A percentile compares a stretch with the other conserved stretches of the same genome.
Conservation (phyloP, 1,140 invertebrate genomes). For the Bombus difficillimus region DNA sequence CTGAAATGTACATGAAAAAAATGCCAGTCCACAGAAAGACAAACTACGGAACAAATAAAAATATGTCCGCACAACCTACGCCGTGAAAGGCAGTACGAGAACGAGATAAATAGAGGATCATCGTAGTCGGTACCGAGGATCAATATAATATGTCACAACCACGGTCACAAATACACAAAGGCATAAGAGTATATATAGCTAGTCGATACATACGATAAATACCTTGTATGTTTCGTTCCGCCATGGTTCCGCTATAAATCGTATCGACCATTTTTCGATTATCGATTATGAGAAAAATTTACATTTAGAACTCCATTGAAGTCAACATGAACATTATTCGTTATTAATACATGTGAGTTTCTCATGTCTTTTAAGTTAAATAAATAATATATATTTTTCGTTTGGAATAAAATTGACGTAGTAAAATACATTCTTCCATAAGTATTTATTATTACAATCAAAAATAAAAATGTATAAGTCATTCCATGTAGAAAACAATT, state of each 20-base stretch:
- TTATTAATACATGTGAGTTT: background rate
- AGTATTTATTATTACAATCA: slow-evolving; percentile 15
- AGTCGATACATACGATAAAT: background rate
- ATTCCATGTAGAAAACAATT: background rate
- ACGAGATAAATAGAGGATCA: slow-evolving; percentile 59
- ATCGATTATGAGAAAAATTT: slow-evolving; percentile 6
- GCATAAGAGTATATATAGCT: background rate
- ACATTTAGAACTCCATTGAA: background rate
- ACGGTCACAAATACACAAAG: slow-evolving; percentile 38
- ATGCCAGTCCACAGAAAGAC: background rate
- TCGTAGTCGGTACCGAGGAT: slow-evolving; percentile 63
- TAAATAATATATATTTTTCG: background rate
- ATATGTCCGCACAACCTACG: slow-evolving; percentile 32
- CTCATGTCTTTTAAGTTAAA: background rate
- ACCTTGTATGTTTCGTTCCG: background rate
- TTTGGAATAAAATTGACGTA: background rate
- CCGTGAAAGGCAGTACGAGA: slow-evolving; percentile 9
- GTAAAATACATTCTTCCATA: background rate
- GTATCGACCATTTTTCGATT: slow-evolving; percentile 21
- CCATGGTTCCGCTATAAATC: background rate
- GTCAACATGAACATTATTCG: background rate
- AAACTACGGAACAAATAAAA: slow-evolving; percentile 55
- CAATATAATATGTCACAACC: slow-evolving; percentile 70
- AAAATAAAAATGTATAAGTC: background rate
- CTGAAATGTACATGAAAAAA: background rate